Conservation (phyloP, 2,113 vertebrate genomes). For the Piaya cayana region DNA sequence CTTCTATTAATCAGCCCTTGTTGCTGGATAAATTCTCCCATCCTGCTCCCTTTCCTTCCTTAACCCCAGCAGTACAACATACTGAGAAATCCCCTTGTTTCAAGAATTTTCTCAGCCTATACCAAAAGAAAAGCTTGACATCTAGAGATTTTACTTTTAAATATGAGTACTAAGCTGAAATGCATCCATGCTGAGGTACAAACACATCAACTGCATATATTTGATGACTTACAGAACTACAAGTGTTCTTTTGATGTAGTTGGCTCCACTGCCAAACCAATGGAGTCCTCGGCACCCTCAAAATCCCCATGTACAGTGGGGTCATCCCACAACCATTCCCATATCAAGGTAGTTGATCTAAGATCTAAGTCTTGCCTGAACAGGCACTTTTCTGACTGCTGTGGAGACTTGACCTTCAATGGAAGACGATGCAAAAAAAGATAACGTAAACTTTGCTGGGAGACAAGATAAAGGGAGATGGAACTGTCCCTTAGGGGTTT, state of each 20-base stretch:
- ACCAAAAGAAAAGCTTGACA: neutral
- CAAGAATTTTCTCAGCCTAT: neutral
- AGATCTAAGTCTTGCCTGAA: neutral
- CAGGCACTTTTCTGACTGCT: neutral
- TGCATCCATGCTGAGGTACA: rapidly evolving
- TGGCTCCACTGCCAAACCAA: neutral
- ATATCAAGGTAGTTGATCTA: rapidly evolving
- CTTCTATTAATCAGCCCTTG: neutral
- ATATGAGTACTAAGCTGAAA: neutral
- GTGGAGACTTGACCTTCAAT: neutral
- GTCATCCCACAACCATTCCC: neutral
- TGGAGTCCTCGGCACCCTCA: neutral
- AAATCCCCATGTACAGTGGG: neutral
- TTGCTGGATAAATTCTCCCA: neutral
- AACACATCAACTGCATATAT: no score
- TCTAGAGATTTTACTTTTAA: neutral
- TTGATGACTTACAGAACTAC: neutral
- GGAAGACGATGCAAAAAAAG: neutral
- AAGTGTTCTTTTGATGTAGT: neutral
- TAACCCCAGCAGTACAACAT: neutral
- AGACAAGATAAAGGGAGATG: neutral
- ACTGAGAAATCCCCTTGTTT: neutral
- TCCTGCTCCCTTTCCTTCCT: neutral
- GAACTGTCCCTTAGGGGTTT: neutral
- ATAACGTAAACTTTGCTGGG: rapidly evolving